A percentile compares a stretch with the other conserved stretches of the same genome.
These are phyloP conservation scores for Cantharis rustica DNA, from an alignment of 2,888 invertebrate species.

Conservation along the genomic window DNA sequence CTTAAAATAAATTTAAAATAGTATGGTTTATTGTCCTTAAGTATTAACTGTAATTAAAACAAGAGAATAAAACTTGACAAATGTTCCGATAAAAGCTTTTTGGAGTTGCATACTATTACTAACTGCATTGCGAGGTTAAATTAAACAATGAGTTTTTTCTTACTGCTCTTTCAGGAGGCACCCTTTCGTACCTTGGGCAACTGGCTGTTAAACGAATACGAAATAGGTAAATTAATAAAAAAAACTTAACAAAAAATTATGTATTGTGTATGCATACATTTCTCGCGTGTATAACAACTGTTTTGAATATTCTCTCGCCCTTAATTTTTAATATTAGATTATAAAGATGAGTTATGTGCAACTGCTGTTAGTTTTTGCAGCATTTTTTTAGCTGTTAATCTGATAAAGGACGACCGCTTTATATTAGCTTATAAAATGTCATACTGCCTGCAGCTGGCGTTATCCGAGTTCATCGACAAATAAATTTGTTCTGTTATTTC, in stretches of 20 bases:
- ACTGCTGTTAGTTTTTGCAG: constrained; percentile 33
- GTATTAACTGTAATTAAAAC: not conserved
- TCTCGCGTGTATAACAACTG: constrained; percentile 18
- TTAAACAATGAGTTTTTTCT: not conserved
- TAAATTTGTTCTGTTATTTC: constrained; percentile 29
- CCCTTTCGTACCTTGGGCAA: not conserved
- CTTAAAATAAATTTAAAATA: not conserved
- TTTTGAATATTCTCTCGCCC: constrained; percentile 23
- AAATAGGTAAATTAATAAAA: constrained; percentile 15
- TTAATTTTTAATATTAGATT: constrained; percentile 38
- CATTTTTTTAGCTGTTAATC: constrained; percentile 34
- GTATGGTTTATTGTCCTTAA: not conserved
- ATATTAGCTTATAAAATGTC: constrained; percentile 32
- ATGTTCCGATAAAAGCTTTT: not conserved
- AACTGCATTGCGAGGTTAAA: not conserved
- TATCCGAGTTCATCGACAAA: constrained; percentile 36
- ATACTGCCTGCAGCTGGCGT: constrained; percentile 36
- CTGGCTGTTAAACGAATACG: not conserved
- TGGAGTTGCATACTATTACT: not conserved
- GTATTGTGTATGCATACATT: constrained; percentile 11
- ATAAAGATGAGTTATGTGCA: constrained; percentile 34
- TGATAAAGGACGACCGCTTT: constrained; percentile 28
- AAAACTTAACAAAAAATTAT: constrained; percentile 12
- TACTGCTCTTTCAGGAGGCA: not conserved
- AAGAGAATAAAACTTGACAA: not conserved